These are phyloP conservation scores for Aegypius monachus DNA, from an alignment of 2,113 vertebrate species.

Conservation along the genomic window DNA sequence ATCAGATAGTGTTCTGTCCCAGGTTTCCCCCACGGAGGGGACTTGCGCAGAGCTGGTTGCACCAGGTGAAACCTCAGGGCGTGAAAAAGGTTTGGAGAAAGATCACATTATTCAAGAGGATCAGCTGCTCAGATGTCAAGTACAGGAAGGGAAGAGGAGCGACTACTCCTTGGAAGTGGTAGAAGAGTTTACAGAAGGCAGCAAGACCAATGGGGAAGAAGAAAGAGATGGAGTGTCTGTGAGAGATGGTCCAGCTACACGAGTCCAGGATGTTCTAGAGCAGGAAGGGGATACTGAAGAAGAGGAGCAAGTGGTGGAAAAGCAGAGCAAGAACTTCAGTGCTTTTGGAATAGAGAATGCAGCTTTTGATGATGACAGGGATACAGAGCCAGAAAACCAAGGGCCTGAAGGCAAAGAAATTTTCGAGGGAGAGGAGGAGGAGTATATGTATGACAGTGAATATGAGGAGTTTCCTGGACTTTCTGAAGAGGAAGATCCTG, in stretches of 20 bases:
- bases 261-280: background rate
- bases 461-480: slow-evolving; percentile 84
- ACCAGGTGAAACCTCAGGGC: slow-evolving; percentile 82
- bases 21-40: slow-evolving; percentile 45
- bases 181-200: background rate
- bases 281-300: slow-evolving; percentile 43
- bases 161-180: background rate
- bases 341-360: slow-evolving; percentile 87
- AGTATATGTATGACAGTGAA: slow-evolving; percentile 72
- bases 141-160: background rate
- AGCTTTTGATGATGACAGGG: slow-evolving; percentile 86
- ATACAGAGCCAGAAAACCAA: slow-evolving; percentile 70
- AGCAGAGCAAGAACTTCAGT: slow-evolving; percentile 48
- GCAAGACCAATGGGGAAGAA: background rate
- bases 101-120: slow-evolving; percentile 62
- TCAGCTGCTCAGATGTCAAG: background rate
- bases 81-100: slow-evolving; percentile 64
- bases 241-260: background rate
- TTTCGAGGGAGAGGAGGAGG: slow-evolving; percentile 62
- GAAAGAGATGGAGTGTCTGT: background rate
- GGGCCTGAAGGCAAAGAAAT: slow-evolving; percentile 46
- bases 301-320: slow-evolving; percentile 56
- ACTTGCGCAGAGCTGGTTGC: slow-evolving; percentile 77
- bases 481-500: slow-evolving; percentile 86
- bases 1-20: slow-evolving; percentile 30